Base-by-base conservation (phyloP, 2,888 invertebrate species). In the Omphaloscelis lunosa region DNA sequence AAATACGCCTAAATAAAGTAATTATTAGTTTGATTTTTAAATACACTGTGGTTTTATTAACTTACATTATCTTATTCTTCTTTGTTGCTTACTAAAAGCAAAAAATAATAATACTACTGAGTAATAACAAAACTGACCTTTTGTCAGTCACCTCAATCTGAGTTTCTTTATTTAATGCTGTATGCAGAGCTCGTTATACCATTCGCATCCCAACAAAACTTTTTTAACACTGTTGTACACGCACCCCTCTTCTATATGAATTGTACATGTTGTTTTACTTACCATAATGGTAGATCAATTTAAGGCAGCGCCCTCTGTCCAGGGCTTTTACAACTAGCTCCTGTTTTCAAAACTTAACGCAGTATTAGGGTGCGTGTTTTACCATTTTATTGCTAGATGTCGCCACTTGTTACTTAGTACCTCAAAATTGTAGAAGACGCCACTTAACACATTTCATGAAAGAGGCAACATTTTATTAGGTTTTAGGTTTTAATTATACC, bases 1-100 rank as follows among this genome's bases (percentile, higher is more conserved):
- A 87, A 91, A 92, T 86, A 93, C 92, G 95, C 95, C 95, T 94
- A 92, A 95, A 92, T 92, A 92, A 92, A 92, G 82, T 84, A 84
- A 88, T 70, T 79, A 85, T 82, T 90, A 93, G 94, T 93, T 93
- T 92, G 89, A 89, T 94, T 94, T 94, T 90, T 91, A 90, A 89
- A 66, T 82, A 71, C 68, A 39, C 39, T 51, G 72, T 87, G 11
- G 34, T 90, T 90, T 91, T 80, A 90, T 90, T 73, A 34, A 34
- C 20, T 34, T 48, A 0, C 5, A 12, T 45, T 29, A 23, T 15
- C 23, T 65, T 45, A 23, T 12, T 70, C 23, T 29, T 1, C 17
- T n/a, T 34, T 9, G 15, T 23, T 48, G 9, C 4, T 29, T 20
- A 34, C 8, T 27, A 11, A 27, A 61, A 59, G 27, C 11, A 29